Evolutionary conservation across 2,888 invertebrate genomes (phyloP), one percentile per base, ranked within the genome.

Genomic region (Eristalinus aeneus): DNA sequence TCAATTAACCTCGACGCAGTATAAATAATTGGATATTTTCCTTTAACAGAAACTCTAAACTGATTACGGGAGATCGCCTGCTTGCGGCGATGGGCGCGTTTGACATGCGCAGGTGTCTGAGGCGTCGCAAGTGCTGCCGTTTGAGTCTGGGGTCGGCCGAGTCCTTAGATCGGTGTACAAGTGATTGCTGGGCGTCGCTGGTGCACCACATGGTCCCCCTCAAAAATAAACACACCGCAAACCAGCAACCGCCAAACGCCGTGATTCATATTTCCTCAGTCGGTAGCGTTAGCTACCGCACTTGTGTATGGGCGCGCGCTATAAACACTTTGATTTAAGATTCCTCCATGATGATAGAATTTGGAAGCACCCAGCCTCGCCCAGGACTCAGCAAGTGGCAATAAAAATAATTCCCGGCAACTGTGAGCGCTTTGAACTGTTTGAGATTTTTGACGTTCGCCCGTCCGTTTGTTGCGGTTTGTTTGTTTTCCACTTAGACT

Each of bases 1-100:
- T 76, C 81, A 85, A 81, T 85, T 85, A 81, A 81, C 69, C 81
- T 73, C 73, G 68, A 77, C 72, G 76, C 64, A 81, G 81, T 81
- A 60, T 72, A 85, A 85, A 85, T 85, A 85, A 76, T 85, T 77
- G 65, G 64, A 67, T 12, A 61, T 65, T 32, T n/a, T 80, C 56
- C 27, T 65, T 53, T n/a, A 69, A 36, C 32, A 53, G 6, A 63
- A 56, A 20, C 16, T 56, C 27, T 27, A 27, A 27, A 46, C 60
- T 16, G 60, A 16, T 39, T 22, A 31, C 31, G 0, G 46, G 8
- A n/a, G n/a, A 12, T 39, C 39, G 34, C 8, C 27, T 27, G 27
- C 27, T 2, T 27, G 27, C 8, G 34, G 34, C 34, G 9, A 9
- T 39, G 39, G 39, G 16, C 46, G 46, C 16, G 46, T n/a, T 39